Evolutionary conservation across 2,888 invertebrate species (phyloP), one percentile per base, ranked within the genome.

Genomic region (Rhamnusium bicolor): DNA sequence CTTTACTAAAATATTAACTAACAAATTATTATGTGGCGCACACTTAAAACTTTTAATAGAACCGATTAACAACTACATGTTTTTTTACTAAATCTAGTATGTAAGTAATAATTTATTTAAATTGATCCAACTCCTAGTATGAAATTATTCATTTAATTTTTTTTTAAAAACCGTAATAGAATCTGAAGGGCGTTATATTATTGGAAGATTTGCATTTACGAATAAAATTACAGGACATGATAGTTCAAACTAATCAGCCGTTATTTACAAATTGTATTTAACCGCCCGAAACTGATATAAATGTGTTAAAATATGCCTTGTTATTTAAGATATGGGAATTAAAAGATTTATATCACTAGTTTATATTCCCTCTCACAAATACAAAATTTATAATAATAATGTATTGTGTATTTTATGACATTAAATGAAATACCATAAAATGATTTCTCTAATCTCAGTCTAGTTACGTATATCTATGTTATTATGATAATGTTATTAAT

Each of bases 201-300:
- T 69, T 51, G 24, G 51, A 47, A 69, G 60, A 69, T 69, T 58
- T 58, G 49, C 69, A 60, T 49, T 60, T 69, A 49, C 18, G 61
- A 60, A 60, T 54, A 49, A 60, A 69, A 69, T 69, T 58, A 49
- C 69, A 69, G 69, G 60, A 69, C 69, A 60, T 69, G 58, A 16
- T 46, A 68, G 58, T 68, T 65, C 53, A 65, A 65, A 24, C 32
- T 5, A 65, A 65, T 65, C 14, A 27, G 47, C 47, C 27, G 24
- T 19, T 27, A 27, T 63, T 54, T 65, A 53, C 65, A 58, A 29
- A 16, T 58, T 40, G n/a, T 40, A 8, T 40, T 40, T 40, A 40
- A 40, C 40, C 40, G 40, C 40, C 40, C 40, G 40, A 6, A n/a
- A 40, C n/a, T 40, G 40, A n/a, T 40, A 40, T 40, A 40, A 40